A percentile compares a stretch with the other conserved stretches of the same genome.
These are phyloP conservation scores for Girardinus metallicus DNA, from an alignment of 2,797 vertebrate species.

Conservation along the genomic window DNA sequence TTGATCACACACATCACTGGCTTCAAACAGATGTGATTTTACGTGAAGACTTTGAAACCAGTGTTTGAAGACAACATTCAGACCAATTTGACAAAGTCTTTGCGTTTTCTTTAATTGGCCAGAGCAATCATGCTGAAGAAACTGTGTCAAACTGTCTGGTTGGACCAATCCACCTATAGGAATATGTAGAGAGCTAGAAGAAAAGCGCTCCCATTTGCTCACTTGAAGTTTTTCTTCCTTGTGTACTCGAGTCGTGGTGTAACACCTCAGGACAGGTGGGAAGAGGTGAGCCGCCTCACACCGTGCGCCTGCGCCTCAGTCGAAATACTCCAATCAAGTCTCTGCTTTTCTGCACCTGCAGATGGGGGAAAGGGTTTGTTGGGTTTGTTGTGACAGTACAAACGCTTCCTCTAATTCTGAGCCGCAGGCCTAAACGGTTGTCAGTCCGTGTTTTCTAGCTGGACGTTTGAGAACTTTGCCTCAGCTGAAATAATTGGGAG, in stretches of 20 bases:
- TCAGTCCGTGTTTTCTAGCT: constrained; percentile 51
- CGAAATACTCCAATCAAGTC: constrained; percentile 20
- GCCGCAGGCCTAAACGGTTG: constrained; percentile 48
- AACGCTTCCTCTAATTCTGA: constrained; percentile 47
- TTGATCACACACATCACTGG: constrained; percentile 25
- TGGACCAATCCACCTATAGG: constrained; percentile 16
- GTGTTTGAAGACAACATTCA: constrained; percentile 20
- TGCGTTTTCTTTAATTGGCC: constrained; percentile 23
- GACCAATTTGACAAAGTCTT: constrained; percentile 25
- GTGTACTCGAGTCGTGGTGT: constrained; percentile 57
- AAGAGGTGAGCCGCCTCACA: constrained; percentile 36
- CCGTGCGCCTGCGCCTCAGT: constrained; percentile 33
- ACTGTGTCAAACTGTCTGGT: constrained; percentile 26
- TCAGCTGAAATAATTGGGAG: constrained; percentile 66
- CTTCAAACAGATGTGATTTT: constrained; percentile 24
- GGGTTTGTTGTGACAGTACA: constrained; percentile 42
- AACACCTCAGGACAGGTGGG: constrained; percentile 53
- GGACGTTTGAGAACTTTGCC: constrained; percentile 53
- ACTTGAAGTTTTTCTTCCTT: constrained; percentile 71
- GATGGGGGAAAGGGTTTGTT: constrained; percentile 32
- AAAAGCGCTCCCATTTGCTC: constrained; percentile 29
- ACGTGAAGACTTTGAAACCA: constrained; percentile 22
- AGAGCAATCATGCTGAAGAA: constrained; percentile 25
- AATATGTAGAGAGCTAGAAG: constrained; percentile 27
- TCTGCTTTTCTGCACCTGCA: constrained; percentile 36